Percentiles rank a stretch among this genome's conserved stretches.
Evolutionary conservation across 2,888 invertebrate species (phyloP).

Genomic region (Aphidoletes aphidimyza): DNA sequence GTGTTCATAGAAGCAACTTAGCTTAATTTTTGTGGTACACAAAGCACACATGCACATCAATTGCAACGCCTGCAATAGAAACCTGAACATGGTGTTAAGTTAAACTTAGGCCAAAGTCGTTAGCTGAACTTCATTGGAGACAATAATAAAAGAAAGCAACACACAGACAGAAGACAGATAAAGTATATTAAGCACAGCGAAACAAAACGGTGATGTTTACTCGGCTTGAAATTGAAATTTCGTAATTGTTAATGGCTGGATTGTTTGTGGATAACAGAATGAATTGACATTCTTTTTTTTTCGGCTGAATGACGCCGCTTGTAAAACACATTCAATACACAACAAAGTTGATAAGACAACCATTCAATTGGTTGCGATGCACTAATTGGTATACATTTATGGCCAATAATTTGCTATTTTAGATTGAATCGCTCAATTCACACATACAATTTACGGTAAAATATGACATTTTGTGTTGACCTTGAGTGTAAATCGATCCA

Average conservation of each 20-base stretch:
- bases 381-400: not conserved
- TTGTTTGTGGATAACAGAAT: slow-evolving; percentile 25
- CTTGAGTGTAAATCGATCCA: too few species aligned
- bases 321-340: slow-evolving; percentile 2
- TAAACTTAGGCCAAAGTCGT: too few species aligned
- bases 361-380: slow-evolving; percentile 3
- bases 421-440: too few species aligned
- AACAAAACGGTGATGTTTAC: not conserved
- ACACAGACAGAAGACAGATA: not conserved
- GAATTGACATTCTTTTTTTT: not conserved
- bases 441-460: too few species aligned
- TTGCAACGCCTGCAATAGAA: not conserved
- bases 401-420: slow-evolving; percentile 13
- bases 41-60: not conserved
- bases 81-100: not conserved
- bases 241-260: slow-evolving; percentile 35
- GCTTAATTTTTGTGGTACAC: slow-evolving; percentile 5
- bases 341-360: slow-evolving; percentile 1
- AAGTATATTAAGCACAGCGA: not conserved
- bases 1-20: not conserved
- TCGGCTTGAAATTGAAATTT: slow-evolving; percentile 24
- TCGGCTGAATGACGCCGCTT: slow-evolving; percentile 31
- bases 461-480: too few species aligned
- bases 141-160: not conserved
- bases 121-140: not conserved